phyloP scores from a whole-genome alignment of 1,140 invertebrate species.

The Branchinecta lindahli region DNA sequence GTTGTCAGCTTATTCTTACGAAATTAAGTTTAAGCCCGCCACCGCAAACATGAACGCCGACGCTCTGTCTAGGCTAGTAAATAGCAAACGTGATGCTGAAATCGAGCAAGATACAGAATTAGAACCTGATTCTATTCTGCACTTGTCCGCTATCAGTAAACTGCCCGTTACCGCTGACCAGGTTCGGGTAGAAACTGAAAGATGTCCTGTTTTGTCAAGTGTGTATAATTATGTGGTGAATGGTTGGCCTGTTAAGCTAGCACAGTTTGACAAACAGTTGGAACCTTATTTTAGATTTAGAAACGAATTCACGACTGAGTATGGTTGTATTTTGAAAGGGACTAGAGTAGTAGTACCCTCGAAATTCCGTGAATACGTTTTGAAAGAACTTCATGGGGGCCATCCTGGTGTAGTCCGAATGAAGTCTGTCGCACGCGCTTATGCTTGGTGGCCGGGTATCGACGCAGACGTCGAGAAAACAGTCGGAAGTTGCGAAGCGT shows the following conservation, averaged over 20 bases:
- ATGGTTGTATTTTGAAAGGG: conserved; percentile 24
- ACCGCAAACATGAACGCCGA: conserved; percentile 27
- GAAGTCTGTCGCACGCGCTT: conserved; percentile 36
- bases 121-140: not conserved
- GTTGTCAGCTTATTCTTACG: conserved; percentile 29
- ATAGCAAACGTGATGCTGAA: not conserved
- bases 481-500: conserved; percentile 22
- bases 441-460: conserved; percentile 38
- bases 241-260: not conserved
- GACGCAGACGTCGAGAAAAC: conserved; percentile 33
- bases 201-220: not conserved
- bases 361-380: conserved; percentile 26
- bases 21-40: conserved; percentile 26
- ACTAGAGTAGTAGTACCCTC: conserved; percentile 32
- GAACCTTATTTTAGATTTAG: not conserved
- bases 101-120: not conserved
- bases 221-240: not conserved
- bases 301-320: conserved; percentile 9
- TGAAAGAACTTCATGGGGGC: conserved; percentile 32
- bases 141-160: not conserved
- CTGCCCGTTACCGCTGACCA: not conserved
- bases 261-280: not conserved
- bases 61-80: conserved; percentile 23
- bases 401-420: conserved; percentile 38
- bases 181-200: not conserved